Evolutionary conservation across 2,888 invertebrate species (phyloP), one percentile per base, ranked within the genome.

Genomic region (Lapara coniferarum): DNA sequence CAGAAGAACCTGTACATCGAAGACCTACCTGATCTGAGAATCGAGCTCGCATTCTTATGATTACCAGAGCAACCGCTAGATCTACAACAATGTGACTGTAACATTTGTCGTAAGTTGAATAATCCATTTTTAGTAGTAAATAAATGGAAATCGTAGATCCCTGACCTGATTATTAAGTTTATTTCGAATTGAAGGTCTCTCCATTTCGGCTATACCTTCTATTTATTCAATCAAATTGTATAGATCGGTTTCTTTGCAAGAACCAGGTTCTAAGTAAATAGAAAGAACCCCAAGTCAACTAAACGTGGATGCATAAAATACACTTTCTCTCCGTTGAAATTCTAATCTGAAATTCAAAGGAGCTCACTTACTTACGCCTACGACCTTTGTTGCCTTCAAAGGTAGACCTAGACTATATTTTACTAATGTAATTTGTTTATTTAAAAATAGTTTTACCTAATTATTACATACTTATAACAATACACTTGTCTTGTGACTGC

Each of bases 351-450:
- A 63, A 49, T 63, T 63, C 63, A 63, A 49, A 63, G 25, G 19
- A 19, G 55, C 68, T 37, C 8, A 30, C 49, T 51, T 63, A 49
- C 72, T 70, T 70, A 66, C 70, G 73, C 63, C 19, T 49, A 49
- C 19, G 16, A 19, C 63, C 19, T 63, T 19, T 49, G 63, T 63
- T 25, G 2, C 25, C 25, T 25, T 25, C 25, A 25, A 19, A 49
- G 63, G 19, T 25, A 25, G 2, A 25, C 25, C 7, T 30, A 63
- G 19, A 63, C 63, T 63, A 7, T 49, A 63, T 46, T 63, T 37
- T 3, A 63, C 2, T n/a, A 63, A 46, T 25, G 55, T 4, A 55
- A 49, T 19, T 49, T 46, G 13, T 63, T 19, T 16, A 13, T 19
- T 10, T 63, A 7, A 2, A 7, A 63, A 16, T 2, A 46, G 19